A percentile compares a stretch with the other conserved stretches of the same genome.
phyloP scores from a whole-genome alignment of 2,888 invertebrate genomes.

The Eristalis pertinax region DNA sequence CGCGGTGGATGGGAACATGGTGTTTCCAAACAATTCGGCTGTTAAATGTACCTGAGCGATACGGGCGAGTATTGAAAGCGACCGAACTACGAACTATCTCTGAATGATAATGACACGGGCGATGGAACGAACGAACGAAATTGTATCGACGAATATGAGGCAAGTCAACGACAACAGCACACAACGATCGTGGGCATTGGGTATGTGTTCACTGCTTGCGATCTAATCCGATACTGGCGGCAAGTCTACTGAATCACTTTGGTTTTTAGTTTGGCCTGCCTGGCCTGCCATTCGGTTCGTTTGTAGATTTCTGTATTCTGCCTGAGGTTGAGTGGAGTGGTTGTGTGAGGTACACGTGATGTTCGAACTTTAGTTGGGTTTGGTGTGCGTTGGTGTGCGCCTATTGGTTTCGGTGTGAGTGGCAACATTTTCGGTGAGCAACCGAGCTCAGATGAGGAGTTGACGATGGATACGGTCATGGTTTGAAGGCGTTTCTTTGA shows the following conservation, averaged over 20 bases:
- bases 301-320: slow-evolving; percentile 56
- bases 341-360: slow-evolving; percentile 39
- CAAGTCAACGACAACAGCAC: slow-evolving; percentile 26
- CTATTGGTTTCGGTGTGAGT: no score
- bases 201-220: slow-evolving; percentile 66
- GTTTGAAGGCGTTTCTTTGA: no score
- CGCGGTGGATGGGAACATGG: slow-evolving; percentile 24
- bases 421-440: no score
- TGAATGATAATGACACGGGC: neutral
- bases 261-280: slow-evolving; percentile 67
- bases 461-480: no score
- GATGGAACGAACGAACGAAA: slow-evolving; percentile 22
- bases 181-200: slow-evolving; percentile 46
- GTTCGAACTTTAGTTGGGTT: slow-evolving; percentile 24
- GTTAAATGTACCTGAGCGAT: slow-evolving; percentile 24
- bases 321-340: slow-evolving; percentile 55
- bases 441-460: no score
- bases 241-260: slow-evolving; percentile 68
- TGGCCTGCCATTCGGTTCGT: slow-evolving; percentile 65
- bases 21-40: neutral
- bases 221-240: slow-evolving; percentile 72
- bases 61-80: neutral
- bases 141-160: slow-evolving; percentile 47
- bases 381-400: neutral
- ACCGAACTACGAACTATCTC: slow-evolving; percentile 9